Evolutionary conservation across 1,140 invertebrate genomes (phyloP).

Genomic region (Trissolcus basalis): DNA sequence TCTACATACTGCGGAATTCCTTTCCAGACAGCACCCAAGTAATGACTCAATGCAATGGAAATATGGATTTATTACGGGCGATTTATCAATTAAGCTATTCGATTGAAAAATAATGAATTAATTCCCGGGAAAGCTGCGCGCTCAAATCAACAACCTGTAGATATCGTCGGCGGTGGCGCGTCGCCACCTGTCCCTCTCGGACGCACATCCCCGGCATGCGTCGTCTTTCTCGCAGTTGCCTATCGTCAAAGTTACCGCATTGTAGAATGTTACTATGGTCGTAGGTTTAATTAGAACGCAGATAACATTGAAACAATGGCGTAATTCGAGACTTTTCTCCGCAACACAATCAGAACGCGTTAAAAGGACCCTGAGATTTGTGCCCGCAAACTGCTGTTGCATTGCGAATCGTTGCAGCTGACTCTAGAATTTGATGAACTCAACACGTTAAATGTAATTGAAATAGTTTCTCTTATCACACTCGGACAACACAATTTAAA

Average conservation of each 20-base stretch:
- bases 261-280: conserved; percentile 47
- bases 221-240: neutral
- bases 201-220: neutral
- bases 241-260: conserved; percentile 30
- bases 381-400: neutral
- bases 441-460: too few relatives aligned
- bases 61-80: conserved; percentile 59
- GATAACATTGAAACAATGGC: conserved; percentile 39
- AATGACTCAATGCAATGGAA: conserved; percentile 60
- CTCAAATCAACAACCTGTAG: conserved; percentile 70
- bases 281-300: conserved; percentile 48
- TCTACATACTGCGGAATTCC: conserved; percentile 7
- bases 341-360: conserved; percentile 1
- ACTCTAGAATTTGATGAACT: too few relatives aligned
- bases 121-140: conserved; percentile 47
- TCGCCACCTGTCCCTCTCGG: conserved; percentile 7
- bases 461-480: too few relatives aligned
- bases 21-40: conserved; percentile 16
- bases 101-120: conserved; percentile 66
- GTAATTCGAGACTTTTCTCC: conserved; percentile 39
- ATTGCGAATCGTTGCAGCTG: conserved; percentile 1
- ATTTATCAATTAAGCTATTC: conserved; percentile 60
- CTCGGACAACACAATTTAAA: too few relatives aligned
- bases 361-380: conserved; percentile 5
- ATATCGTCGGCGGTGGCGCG: conserved; percentile 38